Evolutionary conservation across 2,888 invertebrate genomes (phyloP).

Genomic region (Matsumyia berberina): DNA sequence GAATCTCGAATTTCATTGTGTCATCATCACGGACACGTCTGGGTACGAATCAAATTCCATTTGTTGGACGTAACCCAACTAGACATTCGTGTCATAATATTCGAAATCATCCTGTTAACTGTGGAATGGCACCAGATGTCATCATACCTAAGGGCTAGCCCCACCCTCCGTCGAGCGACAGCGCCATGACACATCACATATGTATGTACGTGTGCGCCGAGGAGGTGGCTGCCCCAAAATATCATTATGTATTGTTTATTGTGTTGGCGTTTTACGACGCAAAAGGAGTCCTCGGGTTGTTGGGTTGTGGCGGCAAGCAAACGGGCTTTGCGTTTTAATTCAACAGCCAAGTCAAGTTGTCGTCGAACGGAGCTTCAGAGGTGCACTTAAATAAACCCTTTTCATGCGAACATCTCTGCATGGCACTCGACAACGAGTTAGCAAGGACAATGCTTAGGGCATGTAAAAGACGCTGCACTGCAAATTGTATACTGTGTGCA

Average conservation of each 20-base stretch:
- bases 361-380: conserved; percentile 47
- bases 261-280: conserved; percentile 43
- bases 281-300: neutral
- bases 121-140: conserved; percentile 64
- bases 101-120: conserved; percentile 69
- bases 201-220: conserved; percentile 29
- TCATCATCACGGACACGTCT: conserved; percentile 55
- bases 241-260: conserved; percentile 50
- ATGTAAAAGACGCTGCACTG: conserved; percentile 65
- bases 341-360: conserved; percentile 55
- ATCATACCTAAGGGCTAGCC: conserved; percentile 53
- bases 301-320: conserved; percentile 23
- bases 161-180: conserved; percentile 8
- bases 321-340: conserved; percentile 51
- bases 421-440: conserved; percentile 49
- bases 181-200: conserved; percentile 43
- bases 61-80: conserved; percentile 67
- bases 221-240: conserved; percentile 56
- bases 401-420: conserved; percentile 43
- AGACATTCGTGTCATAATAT: conserved; percentile 70
- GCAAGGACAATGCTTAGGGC: conserved; percentile 69
- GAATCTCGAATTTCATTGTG: conserved; percentile 70
- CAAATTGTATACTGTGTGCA: conserved; percentile 27
- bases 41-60: conserved; percentile 69
- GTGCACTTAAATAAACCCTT: conserved; percentile 39